A percentile compares a stretch with the other conserved stretches of the same genome.
Evolutionary conservation across 1,140 invertebrate genomes (phyloP).

Genomic region (Trachymyrmex septentrionalis): DNA sequence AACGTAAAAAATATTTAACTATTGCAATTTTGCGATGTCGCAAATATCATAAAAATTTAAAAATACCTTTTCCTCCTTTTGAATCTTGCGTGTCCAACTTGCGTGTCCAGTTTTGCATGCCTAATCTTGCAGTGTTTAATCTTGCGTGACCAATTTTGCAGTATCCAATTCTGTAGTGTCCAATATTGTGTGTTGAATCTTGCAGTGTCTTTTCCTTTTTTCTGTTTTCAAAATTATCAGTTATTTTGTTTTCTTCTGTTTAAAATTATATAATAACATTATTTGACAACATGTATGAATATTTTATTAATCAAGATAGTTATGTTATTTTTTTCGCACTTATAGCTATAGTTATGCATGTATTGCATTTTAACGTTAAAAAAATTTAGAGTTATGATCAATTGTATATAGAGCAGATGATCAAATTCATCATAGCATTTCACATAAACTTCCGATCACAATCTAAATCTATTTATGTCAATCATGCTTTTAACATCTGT

Average conservation of each 20-base stretch:
- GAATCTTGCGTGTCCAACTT: no score
- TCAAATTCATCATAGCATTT: background rate
- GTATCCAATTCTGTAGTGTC: no score
- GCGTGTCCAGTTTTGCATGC: no score
- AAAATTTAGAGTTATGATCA: background rate
- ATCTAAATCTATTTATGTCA: slow-evolving; percentile 2
- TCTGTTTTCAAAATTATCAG: background rate
- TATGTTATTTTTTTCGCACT: background rate
- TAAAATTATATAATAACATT: background rate
- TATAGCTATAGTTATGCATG: background rate
- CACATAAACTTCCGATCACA: background rate
- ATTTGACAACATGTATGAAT: background rate
- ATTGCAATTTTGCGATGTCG: background rate
- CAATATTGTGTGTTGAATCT: no score
- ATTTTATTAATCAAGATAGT: background rate
- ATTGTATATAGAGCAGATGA: background rate
- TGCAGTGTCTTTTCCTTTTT: no score
- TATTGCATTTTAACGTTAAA: background rate
- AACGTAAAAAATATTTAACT: slow-evolving; percentile 1
- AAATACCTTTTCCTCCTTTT: background rate
- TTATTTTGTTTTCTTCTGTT: background rate
- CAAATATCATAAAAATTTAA: background rate
- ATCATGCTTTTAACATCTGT: slow-evolving; percentile 31
- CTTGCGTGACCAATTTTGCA: no score
- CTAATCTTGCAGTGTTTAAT: no score